Percentiles rank a stretch among this genome's conserved stretches.
phyloP scores from a whole-genome alignment of 2,113 vertebrate genomes.

The Hiodon tergisus region DNA sequence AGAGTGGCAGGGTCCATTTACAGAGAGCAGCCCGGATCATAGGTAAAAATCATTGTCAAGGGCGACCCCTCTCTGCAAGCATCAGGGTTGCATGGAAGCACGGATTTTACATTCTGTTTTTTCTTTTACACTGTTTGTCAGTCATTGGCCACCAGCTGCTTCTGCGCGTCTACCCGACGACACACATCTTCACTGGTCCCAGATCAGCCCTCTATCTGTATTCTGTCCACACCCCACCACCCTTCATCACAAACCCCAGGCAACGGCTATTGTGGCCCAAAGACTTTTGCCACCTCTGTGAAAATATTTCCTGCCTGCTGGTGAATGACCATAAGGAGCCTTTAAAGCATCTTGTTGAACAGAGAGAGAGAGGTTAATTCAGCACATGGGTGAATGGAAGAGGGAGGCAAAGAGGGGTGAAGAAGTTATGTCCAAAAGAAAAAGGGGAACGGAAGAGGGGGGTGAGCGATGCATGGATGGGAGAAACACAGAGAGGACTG shows the following conservation, averaged over 20 bases:
- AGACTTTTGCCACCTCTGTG: too few relatives aligned
- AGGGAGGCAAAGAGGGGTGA: conserved; percentile 14
- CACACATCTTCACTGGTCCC: background rate
- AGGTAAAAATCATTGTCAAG: too few relatives aligned
- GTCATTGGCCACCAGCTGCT: too few relatives aligned
- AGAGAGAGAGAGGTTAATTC: conserved; percentile 17
- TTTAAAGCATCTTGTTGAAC: conserved; percentile 5
- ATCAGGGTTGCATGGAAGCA: too few relatives aligned
- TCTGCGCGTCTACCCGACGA: background rate
- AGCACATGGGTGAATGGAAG: background rate
- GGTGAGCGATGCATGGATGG: background rate
- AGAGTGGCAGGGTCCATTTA: too few relatives aligned
- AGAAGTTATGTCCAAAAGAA: background rate
- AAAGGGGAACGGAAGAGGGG: background rate
- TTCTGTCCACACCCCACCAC: background rate
- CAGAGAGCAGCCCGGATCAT: too few relatives aligned
- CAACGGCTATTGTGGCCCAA: too few relatives aligned
- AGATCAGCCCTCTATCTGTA: background rate
- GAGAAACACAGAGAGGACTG: conserved; percentile 39
- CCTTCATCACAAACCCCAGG: background rate
- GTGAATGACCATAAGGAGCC: conserved; percentile 6
- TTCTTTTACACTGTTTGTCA: too few relatives aligned
- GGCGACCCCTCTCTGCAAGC: too few relatives aligned
- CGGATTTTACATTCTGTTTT: too few relatives aligned
- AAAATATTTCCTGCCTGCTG: background rate